These are phyloP conservation scores for Mythimna ferrago DNA, from an alignment of 2,888 invertebrate species.

Conservation along the genomic window DNA sequence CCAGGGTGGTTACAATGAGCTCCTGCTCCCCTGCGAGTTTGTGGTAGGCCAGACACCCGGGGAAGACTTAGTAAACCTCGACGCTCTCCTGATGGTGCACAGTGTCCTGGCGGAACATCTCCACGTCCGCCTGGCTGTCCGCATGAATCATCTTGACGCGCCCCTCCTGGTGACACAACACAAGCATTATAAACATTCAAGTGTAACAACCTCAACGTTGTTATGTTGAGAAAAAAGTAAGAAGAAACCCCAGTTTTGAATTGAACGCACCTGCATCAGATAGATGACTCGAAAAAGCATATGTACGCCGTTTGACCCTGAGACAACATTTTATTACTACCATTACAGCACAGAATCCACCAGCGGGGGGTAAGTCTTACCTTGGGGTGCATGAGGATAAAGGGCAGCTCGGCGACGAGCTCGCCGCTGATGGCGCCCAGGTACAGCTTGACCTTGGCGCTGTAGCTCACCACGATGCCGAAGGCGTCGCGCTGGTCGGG, in stretches of 20 bases:
- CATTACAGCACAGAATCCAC: neutral
- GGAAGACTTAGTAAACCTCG: slow-evolving; percentile 82
- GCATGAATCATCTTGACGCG: slow-evolving; percentile 91
- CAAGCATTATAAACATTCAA: neutral
- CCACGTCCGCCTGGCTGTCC: slow-evolving; percentile 94
- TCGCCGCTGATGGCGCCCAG: slow-evolving; percentile 98
- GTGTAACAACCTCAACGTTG: neutral
- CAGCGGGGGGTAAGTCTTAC: slow-evolving; percentile 76
- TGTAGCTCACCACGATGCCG: slow-evolving; percentile 98
- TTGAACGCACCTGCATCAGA: slow-evolving; percentile 35
- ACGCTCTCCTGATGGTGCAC: slow-evolving; percentile 90
- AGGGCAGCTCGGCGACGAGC: slow-evolving; percentile 97
- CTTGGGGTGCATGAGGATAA: slow-evolving; percentile 98
- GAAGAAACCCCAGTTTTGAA: neutral
- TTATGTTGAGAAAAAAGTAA: neutral
- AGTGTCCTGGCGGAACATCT: slow-evolving; percentile 93
- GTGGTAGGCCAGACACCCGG: neutral
- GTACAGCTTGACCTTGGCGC: slow-evolving; percentile 98
- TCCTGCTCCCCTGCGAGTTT: slow-evolving; percentile 1
- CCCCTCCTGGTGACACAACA: slow-evolving; percentile 76
- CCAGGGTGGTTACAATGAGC: neutral
- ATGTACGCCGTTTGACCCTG: slow-evolving; percentile 39
- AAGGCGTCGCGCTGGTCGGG: slow-evolving; percentile 97
- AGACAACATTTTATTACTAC: slow-evolving; percentile 27
- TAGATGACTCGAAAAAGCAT: slow-evolving; percentile 42